phyloP scores from a whole-genome alignment of 2,113 vertebrate species.

The Harpagus bidentatus region DNA sequence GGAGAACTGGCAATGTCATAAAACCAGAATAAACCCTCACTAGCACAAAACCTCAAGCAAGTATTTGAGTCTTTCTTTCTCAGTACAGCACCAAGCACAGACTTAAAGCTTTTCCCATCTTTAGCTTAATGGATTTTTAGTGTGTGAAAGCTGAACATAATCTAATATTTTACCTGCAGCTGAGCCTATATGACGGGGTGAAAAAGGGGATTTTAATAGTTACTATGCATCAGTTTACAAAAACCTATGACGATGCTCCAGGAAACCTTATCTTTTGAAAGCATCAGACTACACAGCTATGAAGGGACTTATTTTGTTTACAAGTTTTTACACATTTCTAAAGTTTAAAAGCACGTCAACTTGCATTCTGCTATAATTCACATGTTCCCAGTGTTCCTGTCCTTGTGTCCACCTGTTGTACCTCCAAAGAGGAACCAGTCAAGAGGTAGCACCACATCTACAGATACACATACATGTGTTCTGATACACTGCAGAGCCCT shows the following conservation, averaged over 20 bases:
- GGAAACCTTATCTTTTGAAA: neutral
- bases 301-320: neutral
- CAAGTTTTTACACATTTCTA: neutral
- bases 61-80: neutral
- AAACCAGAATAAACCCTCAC: neutral
- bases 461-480: fast-evolving
- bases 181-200: neutral
- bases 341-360: neutral
- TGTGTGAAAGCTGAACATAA: neutral
- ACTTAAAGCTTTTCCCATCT: neutral
- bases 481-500: neutral
- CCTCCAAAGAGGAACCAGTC: neutral
- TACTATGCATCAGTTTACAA: neutral
- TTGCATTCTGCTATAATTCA: neutral
- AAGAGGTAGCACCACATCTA: neutral
- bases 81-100: neutral
- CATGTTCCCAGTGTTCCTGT: neutral
- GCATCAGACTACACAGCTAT: neutral
- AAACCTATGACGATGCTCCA: neutral
- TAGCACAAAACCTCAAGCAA: neutral
- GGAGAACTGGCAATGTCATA: neutral
- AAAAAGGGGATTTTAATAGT: neutral
- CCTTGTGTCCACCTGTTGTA: neutral
- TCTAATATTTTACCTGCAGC: neutral
- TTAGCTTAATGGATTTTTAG: neutral